A percentile compares a stretch with the other conserved stretches of the same genome.
Evolutionary conservation across 2,113 vertebrate genomes (phyloP).

Genomic region (Mirza zaza): DNA sequence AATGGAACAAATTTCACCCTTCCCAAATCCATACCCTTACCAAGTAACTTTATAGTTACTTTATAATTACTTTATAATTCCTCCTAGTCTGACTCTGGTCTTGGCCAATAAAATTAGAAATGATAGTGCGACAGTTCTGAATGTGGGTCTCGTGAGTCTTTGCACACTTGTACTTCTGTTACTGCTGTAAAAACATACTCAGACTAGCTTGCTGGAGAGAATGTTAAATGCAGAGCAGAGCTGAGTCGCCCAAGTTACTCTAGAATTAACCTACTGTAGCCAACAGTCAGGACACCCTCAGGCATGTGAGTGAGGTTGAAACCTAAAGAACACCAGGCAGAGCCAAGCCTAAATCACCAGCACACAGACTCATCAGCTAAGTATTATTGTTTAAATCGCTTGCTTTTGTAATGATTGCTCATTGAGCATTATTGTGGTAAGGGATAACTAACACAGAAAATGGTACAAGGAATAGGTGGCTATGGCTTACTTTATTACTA

Average conservation of each 20-base stretch:
- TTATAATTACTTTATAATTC: background rate
- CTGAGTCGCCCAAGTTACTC: background rate
- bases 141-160: background rate
- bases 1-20: background rate
- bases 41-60: background rate
- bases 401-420: background rate
- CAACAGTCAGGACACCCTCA: background rate
- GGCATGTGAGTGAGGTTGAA: background rate
- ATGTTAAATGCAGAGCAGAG: background rate
- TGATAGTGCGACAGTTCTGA: background rate
- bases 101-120: background rate
- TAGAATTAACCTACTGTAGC: background rate
- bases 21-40: background rate
- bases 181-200: background rate
- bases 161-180: background rate
- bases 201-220: background rate
- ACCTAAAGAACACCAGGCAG: background rate
- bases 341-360: background rate
- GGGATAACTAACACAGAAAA: background rate
- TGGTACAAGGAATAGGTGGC: background rate
- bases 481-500: background rate
- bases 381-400: background rate
- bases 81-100: background rate
- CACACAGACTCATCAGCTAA: background rate
- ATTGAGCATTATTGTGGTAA: background rate